phyloP scores from a whole-genome alignment of 1,140 invertebrate genomes.

The Ericerus pela region DNA sequence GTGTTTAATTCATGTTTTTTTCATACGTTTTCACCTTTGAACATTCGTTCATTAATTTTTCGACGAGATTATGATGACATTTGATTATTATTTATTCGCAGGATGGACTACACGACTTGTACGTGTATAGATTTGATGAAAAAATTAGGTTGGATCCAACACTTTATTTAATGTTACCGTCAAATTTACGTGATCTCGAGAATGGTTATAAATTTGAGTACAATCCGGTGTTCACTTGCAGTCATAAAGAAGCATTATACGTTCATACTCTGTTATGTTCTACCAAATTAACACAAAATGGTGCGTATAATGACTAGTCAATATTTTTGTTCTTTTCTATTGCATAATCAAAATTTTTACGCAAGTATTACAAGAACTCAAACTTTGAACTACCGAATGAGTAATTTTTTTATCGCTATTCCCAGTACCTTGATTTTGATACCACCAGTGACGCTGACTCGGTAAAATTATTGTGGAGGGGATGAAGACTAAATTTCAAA shows the following conservation, averaged over 20 bases:
- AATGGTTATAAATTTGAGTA: conserved; percentile 25
- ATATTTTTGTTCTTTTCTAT: no score
- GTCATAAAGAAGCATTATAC: conserved; percentile 67
- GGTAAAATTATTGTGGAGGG: no score
- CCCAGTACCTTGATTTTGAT: no score
- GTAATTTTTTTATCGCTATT: no score
- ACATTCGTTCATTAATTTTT: neutral
- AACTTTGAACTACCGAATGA: neutral
- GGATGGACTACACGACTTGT: conserved; percentile 74
- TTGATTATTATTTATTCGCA: conserved; percentile 28
- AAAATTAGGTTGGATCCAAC: conserved; percentile 52
- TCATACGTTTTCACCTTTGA: no score
- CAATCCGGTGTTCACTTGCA: conserved; percentile 53
- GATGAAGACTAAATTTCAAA: no score
- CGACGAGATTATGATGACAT: neutral
- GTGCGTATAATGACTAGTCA: no score
- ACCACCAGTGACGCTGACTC: no score
- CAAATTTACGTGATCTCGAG: conserved; percentile 38
- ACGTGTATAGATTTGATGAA: conserved; percentile 87
- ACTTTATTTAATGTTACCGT: conserved; percentile 57
- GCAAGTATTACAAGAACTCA: neutral
- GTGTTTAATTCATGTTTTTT: no score
- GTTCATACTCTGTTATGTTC: conserved; percentile 76
- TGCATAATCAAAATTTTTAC: no score
- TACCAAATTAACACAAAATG: conserved; percentile 88